Evolutionary conservation across 2,113 vertebrate species (phyloP).

Genomic region (Balaenoptera acutorostrata): DNA sequence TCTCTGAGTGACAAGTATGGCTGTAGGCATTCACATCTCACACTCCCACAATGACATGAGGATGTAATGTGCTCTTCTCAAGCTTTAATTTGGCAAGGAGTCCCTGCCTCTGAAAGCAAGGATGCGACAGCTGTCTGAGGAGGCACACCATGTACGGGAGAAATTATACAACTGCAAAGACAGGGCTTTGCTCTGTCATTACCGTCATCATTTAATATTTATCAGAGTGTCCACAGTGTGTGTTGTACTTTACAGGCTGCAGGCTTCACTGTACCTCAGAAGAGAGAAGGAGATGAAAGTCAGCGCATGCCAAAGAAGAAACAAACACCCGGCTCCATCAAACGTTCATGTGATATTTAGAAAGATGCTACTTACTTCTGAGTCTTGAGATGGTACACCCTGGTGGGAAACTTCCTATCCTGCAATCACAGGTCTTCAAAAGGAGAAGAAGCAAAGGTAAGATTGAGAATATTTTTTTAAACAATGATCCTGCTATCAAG

Average conservation of each 20-base stretch:
- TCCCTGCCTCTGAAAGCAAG: constrained; percentile 9
- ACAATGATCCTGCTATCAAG: neutral
- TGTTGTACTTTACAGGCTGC: neutral
- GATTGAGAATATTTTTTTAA: neutral
- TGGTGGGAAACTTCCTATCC: neutral
- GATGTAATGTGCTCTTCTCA: constrained; percentile 14
- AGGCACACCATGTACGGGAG: neutral
- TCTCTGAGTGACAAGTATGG: neutral
- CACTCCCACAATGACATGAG: neutral
- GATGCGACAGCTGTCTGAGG: constrained; percentile 51
- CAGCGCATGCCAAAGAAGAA: neutral
- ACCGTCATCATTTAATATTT: constrained; percentile 30
- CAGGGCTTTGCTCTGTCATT: neutral
- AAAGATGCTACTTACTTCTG: neutral
- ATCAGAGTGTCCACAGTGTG: neutral
- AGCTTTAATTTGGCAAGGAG: constrained; percentile 51
- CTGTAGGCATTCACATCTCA: constrained; percentile 22
- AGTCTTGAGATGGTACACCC: neutral
- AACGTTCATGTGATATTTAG: neutral
- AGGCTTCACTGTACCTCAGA: neutral
- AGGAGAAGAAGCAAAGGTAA: neutral
- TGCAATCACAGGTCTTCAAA: neutral
- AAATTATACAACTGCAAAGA: neutral
- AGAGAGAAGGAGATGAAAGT: neutral
- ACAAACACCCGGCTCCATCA: neutral